These are phyloP conservation scores for Neosilurus mollespiculum DNA, from an alignment of 2,797 vertebrate species.

Conservation along the genomic window DNA sequence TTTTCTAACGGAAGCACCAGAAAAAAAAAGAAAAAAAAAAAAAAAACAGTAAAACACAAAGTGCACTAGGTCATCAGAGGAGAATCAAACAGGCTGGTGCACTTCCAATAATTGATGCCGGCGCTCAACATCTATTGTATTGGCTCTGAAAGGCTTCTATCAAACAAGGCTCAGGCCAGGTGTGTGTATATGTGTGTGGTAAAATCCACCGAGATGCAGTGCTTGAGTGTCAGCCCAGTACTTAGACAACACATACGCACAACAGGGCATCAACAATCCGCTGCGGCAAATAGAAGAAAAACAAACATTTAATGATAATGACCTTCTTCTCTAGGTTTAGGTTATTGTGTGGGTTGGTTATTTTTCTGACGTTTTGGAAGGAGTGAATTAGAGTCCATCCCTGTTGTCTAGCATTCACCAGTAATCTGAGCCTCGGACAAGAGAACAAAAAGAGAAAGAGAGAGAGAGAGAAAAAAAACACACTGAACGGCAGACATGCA, in stretches of 20 bases:
- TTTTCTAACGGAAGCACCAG: background rate
- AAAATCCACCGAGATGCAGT: background rate
- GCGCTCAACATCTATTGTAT: conserved; percentile 37
- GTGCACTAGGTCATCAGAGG: conserved; percentile 5
- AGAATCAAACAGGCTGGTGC: conserved; percentile 38
- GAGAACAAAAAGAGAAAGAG: background rate
- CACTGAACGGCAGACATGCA: conserved; percentile 37
- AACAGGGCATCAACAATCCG: background rate
- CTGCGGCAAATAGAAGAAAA: background rate
- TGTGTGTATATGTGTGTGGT: background rate
- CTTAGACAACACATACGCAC: conserved; percentile 5
- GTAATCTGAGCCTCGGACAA: background rate
- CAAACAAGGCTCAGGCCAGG: conserved; percentile 37
- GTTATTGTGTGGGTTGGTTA: background rate
- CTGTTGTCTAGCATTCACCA: conserved; percentile 37
- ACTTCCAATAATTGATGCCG: conserved; percentile 50
- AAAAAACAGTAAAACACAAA: background rate
- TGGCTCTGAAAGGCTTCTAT: conserved; percentile 19
- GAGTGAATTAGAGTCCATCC: background rate
- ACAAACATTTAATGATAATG: background rate
- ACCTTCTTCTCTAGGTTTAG: too few relatives aligned
- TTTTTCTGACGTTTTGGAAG: background rate
- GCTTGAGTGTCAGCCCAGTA: conserved; percentile 18
- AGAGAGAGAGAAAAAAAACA: conserved; percentile 5
- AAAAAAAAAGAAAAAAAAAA: background rate